A percentile compares a stretch with the other conserved stretches of the same genome.
phyloP scores from a whole-genome alignment of 2,888 invertebrate genomes.

The Spodoptera littoralis region DNA sequence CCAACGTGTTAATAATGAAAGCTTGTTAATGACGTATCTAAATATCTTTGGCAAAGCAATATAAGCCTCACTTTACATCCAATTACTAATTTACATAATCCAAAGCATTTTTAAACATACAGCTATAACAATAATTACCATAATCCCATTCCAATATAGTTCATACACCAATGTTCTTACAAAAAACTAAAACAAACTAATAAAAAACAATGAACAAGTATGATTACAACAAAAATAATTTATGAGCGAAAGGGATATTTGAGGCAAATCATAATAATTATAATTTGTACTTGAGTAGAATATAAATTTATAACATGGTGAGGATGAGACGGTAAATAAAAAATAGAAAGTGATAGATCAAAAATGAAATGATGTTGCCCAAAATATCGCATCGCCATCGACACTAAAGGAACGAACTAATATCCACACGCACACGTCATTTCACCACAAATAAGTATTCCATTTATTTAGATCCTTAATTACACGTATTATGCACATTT shows the following conservation, averaged over 20 bases:
- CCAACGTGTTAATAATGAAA: slow-evolving; percentile 19
- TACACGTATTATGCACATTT: slow-evolving; percentile 77
- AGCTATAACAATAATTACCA: slow-evolving; percentile 49
- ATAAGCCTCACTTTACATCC: slow-evolving; percentile 23
- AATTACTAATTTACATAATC: slow-evolving; percentile 15
- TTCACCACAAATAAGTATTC: slow-evolving; percentile 56
- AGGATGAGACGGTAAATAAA: slow-evolving; percentile 11
- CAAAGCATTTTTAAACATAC: slow-evolving; percentile 44
- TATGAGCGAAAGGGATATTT: slow-evolving; percentile 58
- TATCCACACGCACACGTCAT: slow-evolving; percentile 57
- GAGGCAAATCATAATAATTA: slow-evolving; percentile 51
- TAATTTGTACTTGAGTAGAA: slow-evolving; percentile 52
- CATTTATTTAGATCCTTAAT: slow-evolving; percentile 61
- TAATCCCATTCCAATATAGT: slow-evolving; percentile 57
- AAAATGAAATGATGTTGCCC: slow-evolving; percentile 44
- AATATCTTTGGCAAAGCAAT: slow-evolving; percentile 44
- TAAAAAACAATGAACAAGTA: slow-evolving; percentile 64
- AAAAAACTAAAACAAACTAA: slow-evolving; percentile 46
- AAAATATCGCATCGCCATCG: slow-evolving; percentile 57
- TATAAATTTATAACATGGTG: slow-evolving; percentile 9
- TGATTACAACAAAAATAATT: slow-evolving; percentile 63
- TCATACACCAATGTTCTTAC: slow-evolving; percentile 55
- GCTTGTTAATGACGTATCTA: slow-evolving; percentile 15
- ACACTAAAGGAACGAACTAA: slow-evolving; percentile 55
- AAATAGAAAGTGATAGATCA: slow-evolving; percentile 12